Conservation (phyloP, 2,113 vertebrate genomes). For the Ptyas mucosa region DNA sequence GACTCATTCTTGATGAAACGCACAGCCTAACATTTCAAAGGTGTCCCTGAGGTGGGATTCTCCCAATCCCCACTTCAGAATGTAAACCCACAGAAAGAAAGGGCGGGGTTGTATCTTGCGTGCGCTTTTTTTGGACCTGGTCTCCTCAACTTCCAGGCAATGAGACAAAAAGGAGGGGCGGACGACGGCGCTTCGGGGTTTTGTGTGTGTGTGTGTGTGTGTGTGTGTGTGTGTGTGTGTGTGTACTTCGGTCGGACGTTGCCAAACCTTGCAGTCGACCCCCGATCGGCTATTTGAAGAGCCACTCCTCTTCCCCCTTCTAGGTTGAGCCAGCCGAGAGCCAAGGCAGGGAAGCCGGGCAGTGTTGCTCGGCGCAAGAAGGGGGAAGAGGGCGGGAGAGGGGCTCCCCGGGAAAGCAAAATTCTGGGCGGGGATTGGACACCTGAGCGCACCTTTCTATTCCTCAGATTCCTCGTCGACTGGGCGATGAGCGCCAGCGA, state of each 20-base stretch:
- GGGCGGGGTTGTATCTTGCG: neutral
- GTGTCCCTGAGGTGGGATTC: neutral
- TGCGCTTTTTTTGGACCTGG: neutral
- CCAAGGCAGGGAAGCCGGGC: slow-evolving; percentile 20
- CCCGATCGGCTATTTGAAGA: slow-evolving; percentile 3
- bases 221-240: too few species aligned
- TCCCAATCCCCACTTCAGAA: neutral
- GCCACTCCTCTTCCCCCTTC: neutral
- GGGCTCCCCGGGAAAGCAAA: too few species aligned
- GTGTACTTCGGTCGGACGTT: neutral
- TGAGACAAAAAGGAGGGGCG: neutral
- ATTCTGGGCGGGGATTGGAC: slow-evolving; percentile 4
- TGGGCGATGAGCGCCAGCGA: neutral
- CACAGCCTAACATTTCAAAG: neutral
- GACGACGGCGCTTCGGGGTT: neutral
- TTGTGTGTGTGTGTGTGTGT: too few species aligned
- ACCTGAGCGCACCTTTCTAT: neutral
- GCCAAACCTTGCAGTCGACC: neutral
- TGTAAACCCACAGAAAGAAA: neutral
- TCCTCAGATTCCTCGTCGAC: neutral
- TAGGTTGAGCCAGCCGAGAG: slow-evolving; percentile 16
- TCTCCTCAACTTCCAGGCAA: neutral
- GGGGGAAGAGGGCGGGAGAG: neutral
- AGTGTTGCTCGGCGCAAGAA: neutral
- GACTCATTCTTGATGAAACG: neutral